These are phyloP conservation scores for Cancer borealis DNA, from an alignment of 2,888 invertebrate species.

Conservation along the genomic window DNA sequence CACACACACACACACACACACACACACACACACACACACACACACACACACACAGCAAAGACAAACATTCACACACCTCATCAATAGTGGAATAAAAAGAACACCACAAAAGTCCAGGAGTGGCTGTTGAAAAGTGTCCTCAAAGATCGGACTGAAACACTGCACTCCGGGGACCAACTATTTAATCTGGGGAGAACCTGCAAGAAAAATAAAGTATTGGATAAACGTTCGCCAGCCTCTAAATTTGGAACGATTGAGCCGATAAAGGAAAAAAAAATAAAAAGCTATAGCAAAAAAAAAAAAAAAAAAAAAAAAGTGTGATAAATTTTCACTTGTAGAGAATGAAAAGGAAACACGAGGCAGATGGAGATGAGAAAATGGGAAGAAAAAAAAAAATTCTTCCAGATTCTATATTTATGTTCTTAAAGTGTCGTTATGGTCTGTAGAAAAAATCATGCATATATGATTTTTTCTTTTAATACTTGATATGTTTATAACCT, in stretches of 20 bases:
- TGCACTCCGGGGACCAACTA: slow-evolving; percentile 9
- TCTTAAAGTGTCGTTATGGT: neutral
- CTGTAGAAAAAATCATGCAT: neutral
- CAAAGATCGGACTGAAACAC: slow-evolving; percentile 33
- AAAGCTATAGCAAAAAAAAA: neutral
- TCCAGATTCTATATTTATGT: neutral
- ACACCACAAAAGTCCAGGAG: neutral
- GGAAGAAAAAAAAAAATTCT: neutral
- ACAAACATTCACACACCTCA: neutral
- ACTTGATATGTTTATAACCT: neutral
- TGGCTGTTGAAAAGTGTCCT: slow-evolving; percentile 24
- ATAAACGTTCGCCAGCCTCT: slow-evolving; percentile 2
- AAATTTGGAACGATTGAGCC: slow-evolving; percentile 17
- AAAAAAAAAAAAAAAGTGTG: neutral
- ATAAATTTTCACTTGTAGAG: neutral
- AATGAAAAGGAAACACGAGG: neutral
- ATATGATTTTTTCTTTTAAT: neutral
- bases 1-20: neutral
- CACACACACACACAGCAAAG: slow-evolving; percentile 7
- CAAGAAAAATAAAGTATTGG: neutral
- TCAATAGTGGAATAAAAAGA: neutral
- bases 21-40: slow-evolving; percentile 42
- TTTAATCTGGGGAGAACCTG: neutral
- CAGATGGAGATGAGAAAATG: neutral
- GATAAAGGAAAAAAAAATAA: neutral